These are phyloP conservation scores for Danaus chrysippus DNA, from an alignment of 2,888 invertebrate species.

Conservation along the genomic window DNA sequence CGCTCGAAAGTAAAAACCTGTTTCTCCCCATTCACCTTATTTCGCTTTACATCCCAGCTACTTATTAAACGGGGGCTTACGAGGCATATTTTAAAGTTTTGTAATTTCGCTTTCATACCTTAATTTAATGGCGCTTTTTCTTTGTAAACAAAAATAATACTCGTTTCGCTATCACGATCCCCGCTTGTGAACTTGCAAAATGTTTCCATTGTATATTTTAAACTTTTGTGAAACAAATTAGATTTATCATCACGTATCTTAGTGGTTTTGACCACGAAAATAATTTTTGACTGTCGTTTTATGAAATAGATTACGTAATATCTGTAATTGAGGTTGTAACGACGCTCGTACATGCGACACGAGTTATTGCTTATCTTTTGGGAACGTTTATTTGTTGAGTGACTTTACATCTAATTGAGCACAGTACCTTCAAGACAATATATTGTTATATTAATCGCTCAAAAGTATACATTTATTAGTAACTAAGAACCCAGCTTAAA, in stretches of 20 bases:
- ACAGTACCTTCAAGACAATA: no score
- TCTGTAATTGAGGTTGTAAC: no score
- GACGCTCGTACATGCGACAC: no score
- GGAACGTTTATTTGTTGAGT: no score
- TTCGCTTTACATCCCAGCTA: slow-evolving; percentile 11
- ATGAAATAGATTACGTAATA: no score
- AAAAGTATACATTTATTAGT: no score
- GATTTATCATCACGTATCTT: not conserved
- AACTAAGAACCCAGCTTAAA: no score
- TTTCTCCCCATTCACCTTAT: slow-evolving; percentile 17
- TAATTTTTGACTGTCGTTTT: no score
- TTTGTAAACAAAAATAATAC: slow-evolving; percentile 11
- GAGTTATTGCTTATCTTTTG: no score
- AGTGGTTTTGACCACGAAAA: no score
- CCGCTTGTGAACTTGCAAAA: not conserved
- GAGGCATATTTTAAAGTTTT: slow-evolving; percentile 29
- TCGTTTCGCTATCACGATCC: not conserved
- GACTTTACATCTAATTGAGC: no score
- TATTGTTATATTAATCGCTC: no score
- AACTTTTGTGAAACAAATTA: not conserved
- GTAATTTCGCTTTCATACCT: slow-evolving; percentile 21
- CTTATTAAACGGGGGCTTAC: slow-evolving; percentile 24
- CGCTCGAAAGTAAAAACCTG: slow-evolving; percentile 26
- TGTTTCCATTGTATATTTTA: not conserved
- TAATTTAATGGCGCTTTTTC: slow-evolving; percentile 17